Conservation (phyloP, 2,113 vertebrate species). For the Platysteira castanea region DNA sequence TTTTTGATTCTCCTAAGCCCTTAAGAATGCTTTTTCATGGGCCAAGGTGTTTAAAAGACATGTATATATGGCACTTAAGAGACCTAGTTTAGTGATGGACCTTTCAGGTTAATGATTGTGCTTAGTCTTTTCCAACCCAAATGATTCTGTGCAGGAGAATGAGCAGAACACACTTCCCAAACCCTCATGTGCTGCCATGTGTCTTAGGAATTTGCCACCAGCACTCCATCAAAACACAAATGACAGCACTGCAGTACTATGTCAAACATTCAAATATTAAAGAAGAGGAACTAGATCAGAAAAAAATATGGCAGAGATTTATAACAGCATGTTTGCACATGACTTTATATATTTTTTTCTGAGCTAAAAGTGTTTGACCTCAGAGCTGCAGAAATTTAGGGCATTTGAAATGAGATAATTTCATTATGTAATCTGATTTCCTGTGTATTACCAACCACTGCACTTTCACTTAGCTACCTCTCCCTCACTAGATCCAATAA, state of each 20-base stretch:
- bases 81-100: not conserved
- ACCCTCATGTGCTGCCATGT: accelerated
- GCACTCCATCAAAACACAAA: not conserved
- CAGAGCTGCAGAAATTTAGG: not conserved
- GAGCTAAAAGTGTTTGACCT: not conserved
- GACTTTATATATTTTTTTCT: not conserved
- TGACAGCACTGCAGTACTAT: not conserved
- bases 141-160: not conserved
- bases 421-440: not conserved
- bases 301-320: not conserved
- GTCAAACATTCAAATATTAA: not conserved
- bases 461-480: not conserved
- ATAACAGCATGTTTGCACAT: accelerated
- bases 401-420: not conserved
- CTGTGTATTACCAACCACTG: not conserved
- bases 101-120: not conserved
- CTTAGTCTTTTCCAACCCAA: not conserved
- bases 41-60: not conserved
- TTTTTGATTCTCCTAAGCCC: not conserved
- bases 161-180: not conserved
- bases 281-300: not conserved
- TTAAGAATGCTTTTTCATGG: not conserved
- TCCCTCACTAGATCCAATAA: not conserved
- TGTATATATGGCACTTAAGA: not conserved
- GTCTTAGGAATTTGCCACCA: not conserved